Base-by-base conservation (phyloP, 2,797 vertebrate species). In the Sebastes oblongus region DNA sequence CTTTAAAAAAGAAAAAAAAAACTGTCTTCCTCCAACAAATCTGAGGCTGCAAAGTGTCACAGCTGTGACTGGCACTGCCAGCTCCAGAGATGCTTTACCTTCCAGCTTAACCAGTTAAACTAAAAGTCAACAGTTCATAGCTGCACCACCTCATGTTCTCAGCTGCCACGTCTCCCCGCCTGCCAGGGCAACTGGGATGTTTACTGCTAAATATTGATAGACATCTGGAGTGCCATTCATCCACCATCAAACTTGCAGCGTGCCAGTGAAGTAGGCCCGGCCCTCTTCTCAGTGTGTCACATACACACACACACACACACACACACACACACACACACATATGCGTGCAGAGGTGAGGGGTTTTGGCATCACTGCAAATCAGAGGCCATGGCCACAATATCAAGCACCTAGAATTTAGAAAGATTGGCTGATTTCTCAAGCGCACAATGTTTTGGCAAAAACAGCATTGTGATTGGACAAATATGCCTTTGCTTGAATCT, bases 131-230 rank as follows among this genome's bases (percentile, higher is more conserved):
- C 89, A 85, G 86, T 86, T 93, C 86, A 88, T 66, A 9, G 69
- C 77, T 86, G 87, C 87, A 86, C 83, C 91, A 89, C 89, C 81
- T 91, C 90, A 39, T 83, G 69, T 75, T 84, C 89, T 93, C 94
- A 92, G 91, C 92, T 94, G 94, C 92, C 87, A 90, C 83, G 61
- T 92, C 87, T 88, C 90, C 88, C 94, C 78, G 84, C 92, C 93
- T 84, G 90, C 90, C 90, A 87, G 91, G 34, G 24, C 62, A 25
- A 65, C 62, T 22, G 62, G 83, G 91, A 94, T 94, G 94, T 94
- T 95, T 92, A 90, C 94, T 95, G 91, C 92, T 96, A 95, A 96
- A 96, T 96, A 96, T 96, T 96, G 95, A 96, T 96, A 91, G 94
- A 96, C 96, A 96, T 96, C 95, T 96, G 96, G 93, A 88, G 83